phyloP scores from a whole-genome alignment of 2,888 invertebrate species.

The Hirtodrosophila duncani region DNA sequence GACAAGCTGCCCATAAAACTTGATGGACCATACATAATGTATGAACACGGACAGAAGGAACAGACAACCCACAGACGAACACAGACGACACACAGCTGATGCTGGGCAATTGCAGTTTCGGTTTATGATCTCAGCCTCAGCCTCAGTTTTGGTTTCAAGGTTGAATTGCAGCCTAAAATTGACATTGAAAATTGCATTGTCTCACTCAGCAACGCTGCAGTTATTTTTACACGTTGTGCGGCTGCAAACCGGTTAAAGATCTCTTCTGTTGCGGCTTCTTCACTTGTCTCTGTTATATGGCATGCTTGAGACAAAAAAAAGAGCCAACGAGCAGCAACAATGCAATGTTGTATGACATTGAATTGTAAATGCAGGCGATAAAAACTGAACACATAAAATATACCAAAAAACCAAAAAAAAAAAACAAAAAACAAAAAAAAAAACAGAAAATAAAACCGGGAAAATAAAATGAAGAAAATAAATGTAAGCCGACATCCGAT shows the following conservation, averaged over 20 bases:
- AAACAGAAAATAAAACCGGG: conserved; percentile 9
- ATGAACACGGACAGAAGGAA: conserved; percentile 17
- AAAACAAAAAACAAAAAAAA: conserved; percentile 20
- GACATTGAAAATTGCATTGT: conserved; percentile 39
- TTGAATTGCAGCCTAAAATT: conserved; percentile 40
- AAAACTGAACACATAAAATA: conserved; percentile 25
- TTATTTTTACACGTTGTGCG: no score
- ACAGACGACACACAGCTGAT: conserved; percentile 21
- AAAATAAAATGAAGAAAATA: conserved; percentile 32
- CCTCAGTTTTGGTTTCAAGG: conserved; percentile 37
- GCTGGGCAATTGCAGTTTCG: conserved; percentile 26
- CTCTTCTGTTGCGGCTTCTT: conserved; percentile 14
- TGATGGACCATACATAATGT: conserved; percentile 45
- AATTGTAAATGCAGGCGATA: conserved; percentile 54
- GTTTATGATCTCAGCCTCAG: no score
- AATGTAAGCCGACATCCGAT: conserved; percentile 33
- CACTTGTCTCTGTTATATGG: conserved; percentile 27
- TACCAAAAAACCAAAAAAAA: conserved; percentile 1
- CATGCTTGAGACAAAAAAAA: conserved; percentile 10
- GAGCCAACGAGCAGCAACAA: conserved; percentile 20
- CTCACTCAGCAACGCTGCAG: background rate
- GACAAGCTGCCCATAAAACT: conserved; percentile 41
- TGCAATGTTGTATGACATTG: conserved; percentile 48
- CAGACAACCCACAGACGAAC: conserved; percentile 14
- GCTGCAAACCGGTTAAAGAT: conserved; percentile 45